phyloP scores from a whole-genome alignment of 2,888 invertebrate genomes.

The Brachyopa scutellaris region DNA sequence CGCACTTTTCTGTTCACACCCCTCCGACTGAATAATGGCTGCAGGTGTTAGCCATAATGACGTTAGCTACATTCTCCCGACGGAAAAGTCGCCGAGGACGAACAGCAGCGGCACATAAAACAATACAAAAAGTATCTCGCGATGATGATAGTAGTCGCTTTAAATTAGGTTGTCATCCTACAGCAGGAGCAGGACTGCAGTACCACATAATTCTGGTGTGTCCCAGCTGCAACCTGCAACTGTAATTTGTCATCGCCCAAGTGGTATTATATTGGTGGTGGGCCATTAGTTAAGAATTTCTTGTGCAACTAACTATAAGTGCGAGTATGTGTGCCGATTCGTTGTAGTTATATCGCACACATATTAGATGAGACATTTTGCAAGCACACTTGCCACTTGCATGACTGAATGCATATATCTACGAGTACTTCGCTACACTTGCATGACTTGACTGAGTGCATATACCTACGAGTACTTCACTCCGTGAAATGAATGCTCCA shows the following conservation, averaged over 20 bases:
- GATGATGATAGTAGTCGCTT: conserved; percentile 58
- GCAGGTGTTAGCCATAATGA: conserved; percentile 70
- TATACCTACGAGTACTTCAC: too few relatives aligned
- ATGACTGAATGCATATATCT: neutral
- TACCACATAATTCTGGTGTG: conserved; percentile 40
- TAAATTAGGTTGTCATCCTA: conserved; percentile 57
- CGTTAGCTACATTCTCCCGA: conserved; percentile 59
- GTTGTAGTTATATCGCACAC: too few relatives aligned
- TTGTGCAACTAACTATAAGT: neutral
- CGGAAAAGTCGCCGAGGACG: conserved; percentile 37
- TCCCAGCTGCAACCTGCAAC: conserved; percentile 54
- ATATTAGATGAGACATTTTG: too few relatives aligned
- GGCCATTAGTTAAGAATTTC: conserved; percentile 49
- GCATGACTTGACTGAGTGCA: too few relatives aligned
- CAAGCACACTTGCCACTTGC: too few relatives aligned
- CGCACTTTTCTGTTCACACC: conserved; percentile 8
- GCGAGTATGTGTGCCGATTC: too few relatives aligned
- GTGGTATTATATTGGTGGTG: conserved; percentile 51
- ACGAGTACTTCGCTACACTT: too few relatives aligned
- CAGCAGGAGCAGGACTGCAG: conserved; percentile 24
- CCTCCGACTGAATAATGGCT: conserved; percentile 32
- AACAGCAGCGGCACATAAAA: conserved; percentile 43
- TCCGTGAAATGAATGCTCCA: neutral
- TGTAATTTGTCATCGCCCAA: conserved; percentile 65
- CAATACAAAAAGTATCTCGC: conserved; percentile 46